Conservation (phyloP, 2,113 vertebrate genomes). For the Lophius piscatorius region DNA sequence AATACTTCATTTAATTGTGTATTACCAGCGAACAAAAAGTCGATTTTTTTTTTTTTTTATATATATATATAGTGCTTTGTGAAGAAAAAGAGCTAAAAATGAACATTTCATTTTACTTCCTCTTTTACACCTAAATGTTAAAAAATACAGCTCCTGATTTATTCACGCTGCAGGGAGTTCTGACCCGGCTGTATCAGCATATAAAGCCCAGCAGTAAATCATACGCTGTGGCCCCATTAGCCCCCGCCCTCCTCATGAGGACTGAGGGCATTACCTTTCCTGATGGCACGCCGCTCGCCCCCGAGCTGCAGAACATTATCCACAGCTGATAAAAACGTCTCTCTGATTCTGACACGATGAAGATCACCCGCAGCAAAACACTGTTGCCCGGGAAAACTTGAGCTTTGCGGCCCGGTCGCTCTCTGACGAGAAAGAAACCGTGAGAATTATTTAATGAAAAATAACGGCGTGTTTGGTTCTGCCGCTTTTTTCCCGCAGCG, state of each 20-base stretch:
- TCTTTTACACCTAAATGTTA: neutral
- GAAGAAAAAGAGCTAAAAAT: too few species aligned
- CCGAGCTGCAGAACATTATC: constrained; percentile 32
- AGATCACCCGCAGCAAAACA: constrained; percentile 17
- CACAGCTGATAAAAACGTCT: constrained; percentile 32
- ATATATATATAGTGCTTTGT: too few species aligned
- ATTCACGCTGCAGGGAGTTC: constrained; percentile 42
- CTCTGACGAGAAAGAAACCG: too few species aligned
- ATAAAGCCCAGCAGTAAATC: constrained; percentile 59
- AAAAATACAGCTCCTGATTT: neutral
- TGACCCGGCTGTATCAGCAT: constrained; percentile 30
- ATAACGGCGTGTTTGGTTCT: too few species aligned
- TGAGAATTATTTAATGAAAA: too few species aligned
- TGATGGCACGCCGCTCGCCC: constrained; percentile 22
- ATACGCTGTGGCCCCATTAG: constrained; percentile 58
- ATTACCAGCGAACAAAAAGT: too few species aligned
- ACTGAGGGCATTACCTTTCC: constrained; percentile 40
- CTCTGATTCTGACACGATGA: constrained; percentile 24
- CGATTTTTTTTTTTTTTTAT: too few species aligned
- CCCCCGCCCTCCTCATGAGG: constrained; percentile 30
- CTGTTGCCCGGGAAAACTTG: neutral
- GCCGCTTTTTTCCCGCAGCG: too few species aligned
- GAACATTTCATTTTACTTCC: too few species aligned
- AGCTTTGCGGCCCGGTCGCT: too few species aligned
- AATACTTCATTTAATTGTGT: too few species aligned